Base-by-base conservation (phyloP, 2,113 vertebrate species). In the Charadrius vociferus region DNA sequence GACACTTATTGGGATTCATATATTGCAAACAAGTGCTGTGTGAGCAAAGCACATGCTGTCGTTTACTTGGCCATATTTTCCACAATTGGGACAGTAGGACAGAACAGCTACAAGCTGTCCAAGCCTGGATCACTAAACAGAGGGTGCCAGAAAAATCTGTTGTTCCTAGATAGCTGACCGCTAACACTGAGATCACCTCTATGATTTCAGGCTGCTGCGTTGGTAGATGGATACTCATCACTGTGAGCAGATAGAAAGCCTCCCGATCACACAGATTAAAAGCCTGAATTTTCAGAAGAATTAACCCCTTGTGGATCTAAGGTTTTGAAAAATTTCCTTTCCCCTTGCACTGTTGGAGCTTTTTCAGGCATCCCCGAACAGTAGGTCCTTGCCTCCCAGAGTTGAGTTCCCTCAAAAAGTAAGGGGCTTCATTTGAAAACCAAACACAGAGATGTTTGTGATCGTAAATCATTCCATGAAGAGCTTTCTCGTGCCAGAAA, bases 161-260 rank as follows among this genome's bases (percentile, higher is more conserved):
- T 98, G 96, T 98, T 98, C 98, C 93, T 97, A 93, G 92, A 80
- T 95, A 98, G 98, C 98, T 98, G 98, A 94, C 87, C 50, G 20
- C 97, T 61, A 98, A 91, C 87, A 78, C 34, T 50, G 71, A 79
- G 61, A 41, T 79, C 32, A 37, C 50, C 58, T 74, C 63, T 93
- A 67, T 97, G 88, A 96, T 98, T 98, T 98, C 91, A 98, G 97
- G 92, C 96, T 98, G 98, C 97, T 98, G 97, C 91, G 55, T 39
- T 93, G 95, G 89, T 91, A 70, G 93, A 56, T 95, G 59, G 96
- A 92, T 92, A 91, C 81, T 86, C 86, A 61, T 88, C 36, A 27
- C 16, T 34, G 15, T 22, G 23, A 66, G 80, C 59, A 86, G n/a
- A 37, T 12, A 68, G 30, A 73, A 70, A 81, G 27, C 32, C 19